Percentiles rank a stretch among this genome's conserved stretches.
These are phyloP conservation scores for Nipponia nippon DNA, from an alignment of 2,113 vertebrate genomes.

Conservation along the genomic window DNA sequence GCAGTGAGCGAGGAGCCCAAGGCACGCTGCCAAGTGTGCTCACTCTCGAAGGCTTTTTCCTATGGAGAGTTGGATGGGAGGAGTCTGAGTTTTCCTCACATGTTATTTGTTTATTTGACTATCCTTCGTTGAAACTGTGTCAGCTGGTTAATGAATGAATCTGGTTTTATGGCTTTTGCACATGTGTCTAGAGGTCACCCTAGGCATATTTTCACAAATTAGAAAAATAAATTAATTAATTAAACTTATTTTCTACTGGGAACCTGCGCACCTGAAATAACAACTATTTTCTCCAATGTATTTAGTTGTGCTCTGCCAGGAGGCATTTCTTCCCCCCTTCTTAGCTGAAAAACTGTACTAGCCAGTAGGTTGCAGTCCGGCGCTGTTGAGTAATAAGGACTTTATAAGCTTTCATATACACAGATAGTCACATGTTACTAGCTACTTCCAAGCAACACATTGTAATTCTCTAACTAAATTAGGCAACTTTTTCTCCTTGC, in stretches of 20 bases:
- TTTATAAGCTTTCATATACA: neutral
- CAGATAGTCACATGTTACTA: neutral
- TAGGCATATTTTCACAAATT: slow-evolving; percentile 63
- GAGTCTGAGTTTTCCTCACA: neutral
- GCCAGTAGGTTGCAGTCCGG: neutral
- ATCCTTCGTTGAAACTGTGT: slow-evolving; percentile 1
- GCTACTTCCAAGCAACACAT: neutral
- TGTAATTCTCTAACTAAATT: neutral
- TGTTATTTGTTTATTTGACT: slow-evolving; percentile 4
- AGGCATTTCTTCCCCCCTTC: neutral
- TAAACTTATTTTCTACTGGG: slow-evolving; percentile 61
- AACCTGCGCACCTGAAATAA: slow-evolving; percentile 67
- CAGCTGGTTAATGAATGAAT: slow-evolving; percentile 50
- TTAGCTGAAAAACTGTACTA: neutral
- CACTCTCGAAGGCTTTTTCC: neutral
- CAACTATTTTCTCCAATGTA: slow-evolving; percentile 37
- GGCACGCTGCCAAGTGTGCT: neutral
- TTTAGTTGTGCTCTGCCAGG: neutral
- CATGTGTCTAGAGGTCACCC: slow-evolving; percentile 44
- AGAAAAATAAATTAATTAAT: slow-evolving; percentile 72
- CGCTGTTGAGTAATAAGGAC: neutral
- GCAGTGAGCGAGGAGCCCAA: neutral
- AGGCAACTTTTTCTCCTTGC: neutral
- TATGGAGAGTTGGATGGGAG: neutral
- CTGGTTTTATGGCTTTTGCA: slow-evolving; percentile 55